Evolutionary conservation across 1,140 invertebrate genomes (phyloP), one percentile per base, ranked within the genome.

Genomic region (Drosophila parabipectinata): DNA sequence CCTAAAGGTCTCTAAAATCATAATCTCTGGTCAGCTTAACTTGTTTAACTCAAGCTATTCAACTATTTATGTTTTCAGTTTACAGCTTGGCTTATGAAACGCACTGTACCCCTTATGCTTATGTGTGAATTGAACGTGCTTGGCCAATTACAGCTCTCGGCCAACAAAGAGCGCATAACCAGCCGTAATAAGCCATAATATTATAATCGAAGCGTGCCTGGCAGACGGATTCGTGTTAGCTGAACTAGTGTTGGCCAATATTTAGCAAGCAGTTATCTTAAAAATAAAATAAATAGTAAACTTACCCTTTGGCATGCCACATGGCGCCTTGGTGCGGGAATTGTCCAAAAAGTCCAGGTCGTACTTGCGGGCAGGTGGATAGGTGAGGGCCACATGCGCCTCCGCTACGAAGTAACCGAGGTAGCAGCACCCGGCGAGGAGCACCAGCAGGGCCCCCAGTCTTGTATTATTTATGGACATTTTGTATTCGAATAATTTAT

Each of bases 271-370:
- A 63, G 10, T 10, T 12, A 4, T 9, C 9, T 10, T n/a, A 12
- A 3, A 50, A 18, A 58, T 12, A n/a, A n/a, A 44, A 24, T 21
- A 37, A 28, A 41, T 14, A 28, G 26, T 41, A 44, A 34, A 91
- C 93, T 94, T 93, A 98, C 97, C 98, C 96, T 96, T 97, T 5
- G 98, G 98, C 96, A 99, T 98, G 71, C 98, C 98, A 92, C 98
- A 99, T 30, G 98, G 98, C 59, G 95, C 95, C 78, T 96, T 96
- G 14, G 98, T 98, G 78, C 97, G 94, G 54, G 95, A 94, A 91
- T 96, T 98, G 92, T 99, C 98, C 92, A 99, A 93, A 93, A 98
- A 99, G 93, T 99, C 98, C 88, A 99, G 93, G 90, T 97, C 97
- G 89, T 96, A 98, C 75, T 95, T 95, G 72, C 97, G 94, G 0